phyloP scores from a whole-genome alignment of 2,888 invertebrate genomes.

The Macrophya alboannulata region DNA sequence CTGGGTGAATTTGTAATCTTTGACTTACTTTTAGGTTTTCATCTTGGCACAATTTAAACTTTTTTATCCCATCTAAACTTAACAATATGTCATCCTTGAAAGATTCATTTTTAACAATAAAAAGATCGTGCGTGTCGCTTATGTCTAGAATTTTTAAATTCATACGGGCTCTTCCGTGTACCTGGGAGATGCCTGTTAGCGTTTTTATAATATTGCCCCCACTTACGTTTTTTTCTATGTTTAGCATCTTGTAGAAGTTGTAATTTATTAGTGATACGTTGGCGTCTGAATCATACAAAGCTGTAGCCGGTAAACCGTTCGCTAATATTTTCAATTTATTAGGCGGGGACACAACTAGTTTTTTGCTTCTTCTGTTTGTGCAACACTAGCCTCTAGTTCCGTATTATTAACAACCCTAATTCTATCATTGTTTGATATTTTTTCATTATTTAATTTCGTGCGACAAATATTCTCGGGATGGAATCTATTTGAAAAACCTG shows the following conservation, averaged over 20 bases:
- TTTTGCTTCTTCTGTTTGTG: constrained; percentile 59
- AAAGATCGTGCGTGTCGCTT: constrained; percentile 23
- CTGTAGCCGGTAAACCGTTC: constrained; percentile 53
- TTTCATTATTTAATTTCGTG: constrained; percentile 51
- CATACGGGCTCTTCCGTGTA: constrained; percentile 32
- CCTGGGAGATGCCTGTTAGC: constrained; percentile 55
- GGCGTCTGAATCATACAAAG: constrained; percentile 53
- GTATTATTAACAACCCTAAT: constrained; percentile 43
- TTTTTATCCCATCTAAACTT: constrained; percentile 59
- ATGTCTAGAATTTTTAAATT: not conserved
- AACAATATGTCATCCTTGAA: constrained; percentile 57
- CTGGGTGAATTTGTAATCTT: too few species aligned
- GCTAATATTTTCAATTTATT: constrained; percentile 58
- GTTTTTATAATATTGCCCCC: constrained; percentile 55
- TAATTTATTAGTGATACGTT: constrained; percentile 50
- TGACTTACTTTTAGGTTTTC: constrained; percentile 58
- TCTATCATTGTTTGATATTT: constrained; percentile 53
- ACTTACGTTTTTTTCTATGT: constrained; percentile 54
- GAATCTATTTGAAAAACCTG: constrained; percentile 57
- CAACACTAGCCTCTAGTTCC: constrained; percentile 11
- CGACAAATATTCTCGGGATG: constrained; percentile 58
- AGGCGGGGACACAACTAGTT: constrained; percentile 57
- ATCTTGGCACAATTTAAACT: constrained; percentile 59
- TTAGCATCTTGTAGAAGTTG: constrained; percentile 40
- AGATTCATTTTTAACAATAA: constrained; percentile 52